Evolutionary conservation across 2,113 vertebrate species (phyloP).

Genomic region (Prochilodus magdalenae): DNA sequence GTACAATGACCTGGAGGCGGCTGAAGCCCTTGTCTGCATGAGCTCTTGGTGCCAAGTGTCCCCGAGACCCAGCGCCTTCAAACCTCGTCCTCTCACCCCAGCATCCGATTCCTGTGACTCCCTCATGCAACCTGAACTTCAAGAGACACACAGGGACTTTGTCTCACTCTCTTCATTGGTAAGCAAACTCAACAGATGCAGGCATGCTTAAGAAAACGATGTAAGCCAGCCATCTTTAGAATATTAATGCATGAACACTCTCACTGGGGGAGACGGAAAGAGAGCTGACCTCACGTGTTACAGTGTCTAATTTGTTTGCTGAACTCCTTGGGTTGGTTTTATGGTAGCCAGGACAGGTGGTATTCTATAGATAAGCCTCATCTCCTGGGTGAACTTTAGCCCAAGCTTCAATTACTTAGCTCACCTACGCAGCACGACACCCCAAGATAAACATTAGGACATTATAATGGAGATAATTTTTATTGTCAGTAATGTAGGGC

Average conservation of each 20-base stretch:
- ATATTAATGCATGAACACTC: constrained; percentile 45
- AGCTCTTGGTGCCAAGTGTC: constrained; percentile 92
- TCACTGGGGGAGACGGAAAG: constrained; percentile 4
- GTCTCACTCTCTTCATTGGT: constrained; percentile 91
- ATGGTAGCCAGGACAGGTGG: constrained; percentile 48
- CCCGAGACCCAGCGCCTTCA: constrained; percentile 73
- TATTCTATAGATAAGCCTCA: constrained; percentile 46
- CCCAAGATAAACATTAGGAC: constrained; percentile 1
- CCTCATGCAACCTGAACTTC: constrained; percentile 69
- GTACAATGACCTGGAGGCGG: constrained; percentile 94
- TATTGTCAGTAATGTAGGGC: neutral
- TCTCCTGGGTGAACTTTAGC: constrained; percentile 60
- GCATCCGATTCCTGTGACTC: constrained; percentile 93
- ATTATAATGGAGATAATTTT: neutral
- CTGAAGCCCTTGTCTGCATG: constrained; percentile 95
- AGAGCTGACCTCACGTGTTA: neutral
- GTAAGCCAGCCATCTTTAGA: constrained; percentile 13
- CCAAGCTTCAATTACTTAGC: constrained; percentile 21
- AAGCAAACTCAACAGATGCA: constrained; percentile 64
- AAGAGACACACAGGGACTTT: constrained; percentile 87
- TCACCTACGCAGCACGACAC: constrained; percentile 3
- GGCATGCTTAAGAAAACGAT: neutral
- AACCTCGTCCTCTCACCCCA: constrained; percentile 90
- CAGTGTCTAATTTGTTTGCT: constrained; percentile 50
- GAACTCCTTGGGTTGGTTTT: constrained; percentile 57